These are phyloP conservation scores for Drosophila yooni DNA, from an alignment of 2,888 invertebrate genomes.

Conservation along the genomic window DNA sequence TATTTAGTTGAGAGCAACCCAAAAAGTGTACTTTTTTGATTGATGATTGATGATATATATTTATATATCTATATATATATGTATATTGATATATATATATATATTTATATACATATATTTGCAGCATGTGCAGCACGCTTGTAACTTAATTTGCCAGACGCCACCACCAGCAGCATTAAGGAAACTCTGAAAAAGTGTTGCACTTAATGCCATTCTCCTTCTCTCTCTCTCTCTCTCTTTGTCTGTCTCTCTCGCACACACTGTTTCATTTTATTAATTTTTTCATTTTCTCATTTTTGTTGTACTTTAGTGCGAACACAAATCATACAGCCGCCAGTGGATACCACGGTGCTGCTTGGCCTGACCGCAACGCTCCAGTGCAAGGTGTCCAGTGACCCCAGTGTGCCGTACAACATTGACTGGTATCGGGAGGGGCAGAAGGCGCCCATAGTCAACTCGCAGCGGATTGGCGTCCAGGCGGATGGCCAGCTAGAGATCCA, in stretches of 20 bases:
- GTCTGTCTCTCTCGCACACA: too few species aligned
- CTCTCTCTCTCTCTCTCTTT: background rate
- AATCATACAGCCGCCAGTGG: conserved; percentile 96
- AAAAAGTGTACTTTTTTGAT: too few species aligned
- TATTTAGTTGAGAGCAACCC: too few species aligned
- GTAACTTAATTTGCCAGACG: conserved; percentile 57
- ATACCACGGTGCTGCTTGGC: conserved; percentile 95
- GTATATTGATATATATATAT: background rate
- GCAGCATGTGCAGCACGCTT: conserved; percentile 26
- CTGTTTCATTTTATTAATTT: background rate
- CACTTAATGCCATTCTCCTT: conserved; percentile 44
- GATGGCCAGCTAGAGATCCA: conserved; percentile 95
- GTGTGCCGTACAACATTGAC: conserved; percentile 93
- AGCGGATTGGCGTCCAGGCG: conserved; percentile 90
- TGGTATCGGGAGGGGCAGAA: conserved; percentile 94
- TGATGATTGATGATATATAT: too few species aligned
- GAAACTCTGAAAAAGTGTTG: conserved; percentile 11
- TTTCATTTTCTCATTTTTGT: background rate
- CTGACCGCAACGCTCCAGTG: conserved; percentile 97
- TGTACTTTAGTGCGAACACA: conserved; percentile 92
- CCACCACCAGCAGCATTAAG: conserved; percentile 7
- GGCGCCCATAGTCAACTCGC: conserved; percentile 88
- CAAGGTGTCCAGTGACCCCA: conserved; percentile 96
- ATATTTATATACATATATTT: background rate
- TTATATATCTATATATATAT: background rate